Evolutionary conservation across 2,113 vertebrate genomes (phyloP).

Genomic region (Sialia sialis): DNA sequence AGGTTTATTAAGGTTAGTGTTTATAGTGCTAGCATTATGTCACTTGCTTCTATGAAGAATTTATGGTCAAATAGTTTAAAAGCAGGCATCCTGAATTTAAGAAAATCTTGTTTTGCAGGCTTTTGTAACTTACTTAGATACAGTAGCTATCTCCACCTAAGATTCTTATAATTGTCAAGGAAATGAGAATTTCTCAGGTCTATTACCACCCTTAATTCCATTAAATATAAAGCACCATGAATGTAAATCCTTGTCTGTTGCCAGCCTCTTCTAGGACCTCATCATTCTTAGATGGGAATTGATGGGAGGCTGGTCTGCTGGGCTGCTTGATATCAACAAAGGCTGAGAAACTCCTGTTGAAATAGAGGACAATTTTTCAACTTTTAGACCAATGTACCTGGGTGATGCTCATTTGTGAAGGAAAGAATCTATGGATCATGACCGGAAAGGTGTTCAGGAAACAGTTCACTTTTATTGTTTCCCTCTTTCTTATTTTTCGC

Average conservation of each 20-base stretch:
- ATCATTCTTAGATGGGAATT: not conserved
- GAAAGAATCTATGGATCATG: not conserved
- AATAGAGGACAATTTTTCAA: not conserved
- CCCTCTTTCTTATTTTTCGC: not conserved
- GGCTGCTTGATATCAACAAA: not conserved
- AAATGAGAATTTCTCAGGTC: not conserved
- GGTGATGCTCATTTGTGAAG: not conserved
- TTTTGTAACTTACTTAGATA: not conserved
- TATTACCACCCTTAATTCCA: not conserved
- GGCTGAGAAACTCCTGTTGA: not conserved
- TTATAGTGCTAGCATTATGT: not conserved
- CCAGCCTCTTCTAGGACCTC: not conserved
- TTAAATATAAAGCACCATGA: not conserved
- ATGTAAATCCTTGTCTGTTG: not conserved
- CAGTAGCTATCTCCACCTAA: not conserved
- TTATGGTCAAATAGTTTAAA: not conserved
- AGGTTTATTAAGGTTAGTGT: not conserved
- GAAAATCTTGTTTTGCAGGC: not conserved
- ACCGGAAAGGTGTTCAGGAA: not conserved
- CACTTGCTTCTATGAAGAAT: not conserved
- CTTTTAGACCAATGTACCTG: not conserved
- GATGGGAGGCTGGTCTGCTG: not conserved
- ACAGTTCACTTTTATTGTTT: not conserved
- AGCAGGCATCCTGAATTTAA: not conserved
- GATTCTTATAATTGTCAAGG: not conserved